Base-by-base conservation (phyloP, 1,140 invertebrate species). In the Sinella curviseta region DNA sequence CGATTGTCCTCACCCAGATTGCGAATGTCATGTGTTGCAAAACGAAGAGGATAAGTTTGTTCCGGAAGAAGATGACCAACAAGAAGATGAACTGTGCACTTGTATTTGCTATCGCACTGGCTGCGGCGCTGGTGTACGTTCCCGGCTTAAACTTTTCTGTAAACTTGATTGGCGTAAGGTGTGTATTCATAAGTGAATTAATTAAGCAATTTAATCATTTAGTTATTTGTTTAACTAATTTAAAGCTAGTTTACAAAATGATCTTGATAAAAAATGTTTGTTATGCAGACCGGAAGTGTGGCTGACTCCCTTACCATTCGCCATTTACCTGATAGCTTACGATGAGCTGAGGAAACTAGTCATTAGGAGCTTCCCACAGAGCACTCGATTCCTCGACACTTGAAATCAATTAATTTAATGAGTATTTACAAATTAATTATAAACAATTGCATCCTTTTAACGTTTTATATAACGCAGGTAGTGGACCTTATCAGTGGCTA, bases 1-100 rank as follows among this genome's bases (percentile, higher is more conserved):
- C 73, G n/a, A 75, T 75, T 39, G 73, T 75, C 14, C 1, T 75
- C 1, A 39, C n/a, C 14, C 73, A 75, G 26, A 12, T 36, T 14
- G 73, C 34, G 39, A 75, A 75, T 48, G 26, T 75, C 1, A 4
- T 75, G 1, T 36, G 33, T 26, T 75, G 34, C 26, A 75, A 75
- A 75, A 48, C 36, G 14, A 36, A 28, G 24, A 36, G 73, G 39
- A 16, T 75, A 20, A 75, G 73, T 39, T 26, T 75, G 2, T 39
- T 35, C 39, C 33, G 14, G 24, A 36, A 35, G 39, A 28, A 30
- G 26, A 75, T 75, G 26, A 86, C 78, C n/a, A 83, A 83, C 36
- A 74, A 78, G 77, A 77, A 60, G 30, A 83, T 83, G 82, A 83
- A 83, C 65, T 34, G 55, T 24, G 80, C 76, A 20, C 30, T 83